Percentiles rank a stretch among this genome's conserved stretches.
Evolutionary conservation across 2,888 invertebrate genomes (phyloP).

Genomic region (Eristalis pertinax): DNA sequence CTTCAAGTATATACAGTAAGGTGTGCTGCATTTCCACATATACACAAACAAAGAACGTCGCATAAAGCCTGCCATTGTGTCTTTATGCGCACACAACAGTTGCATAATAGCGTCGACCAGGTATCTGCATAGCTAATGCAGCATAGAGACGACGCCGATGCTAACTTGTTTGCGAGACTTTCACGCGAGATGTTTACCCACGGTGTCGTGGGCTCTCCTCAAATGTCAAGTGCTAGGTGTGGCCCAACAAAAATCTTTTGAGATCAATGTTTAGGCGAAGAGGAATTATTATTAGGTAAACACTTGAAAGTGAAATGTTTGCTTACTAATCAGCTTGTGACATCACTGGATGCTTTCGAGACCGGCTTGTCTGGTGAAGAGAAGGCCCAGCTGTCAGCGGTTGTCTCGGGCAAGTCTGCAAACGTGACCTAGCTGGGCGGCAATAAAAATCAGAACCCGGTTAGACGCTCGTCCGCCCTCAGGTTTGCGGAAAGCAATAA

Average conservation of each 20-base stretch:
- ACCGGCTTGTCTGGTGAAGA: background rate
- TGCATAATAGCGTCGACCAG: background rate
- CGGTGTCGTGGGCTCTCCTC: background rate
- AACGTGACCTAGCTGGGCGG: background rate
- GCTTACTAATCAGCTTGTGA: slow-evolving; percentile 5
- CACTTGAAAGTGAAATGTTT: slow-evolving; percentile 20
- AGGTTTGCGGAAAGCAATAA: background rate
- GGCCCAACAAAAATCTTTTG: background rate
- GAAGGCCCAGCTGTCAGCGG: background rate
- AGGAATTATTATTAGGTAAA: slow-evolving; percentile 10
- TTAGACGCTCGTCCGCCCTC: background rate
- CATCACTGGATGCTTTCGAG: background rate
- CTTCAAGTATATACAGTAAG: slow-evolving; percentile 32
- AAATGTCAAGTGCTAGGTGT: slow-evolving; percentile 28
- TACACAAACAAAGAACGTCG: background rate
- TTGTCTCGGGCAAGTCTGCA: background rate
- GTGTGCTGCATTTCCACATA: background rate
- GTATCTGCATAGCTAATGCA: background rate
- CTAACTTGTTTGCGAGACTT: slow-evolving; percentile 20
- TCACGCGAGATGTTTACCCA: slow-evolving; percentile 11
- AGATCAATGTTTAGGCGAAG: slow-evolving; percentile 11
- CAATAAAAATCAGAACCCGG: too few species aligned
- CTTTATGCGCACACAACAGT: background rate
- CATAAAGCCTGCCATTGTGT: background rate
- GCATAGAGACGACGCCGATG: background rate